These are phyloP conservation scores for Bombus pascuorum DNA, from an alignment of 1,140 invertebrate species.

Conservation along the genomic window DNA sequence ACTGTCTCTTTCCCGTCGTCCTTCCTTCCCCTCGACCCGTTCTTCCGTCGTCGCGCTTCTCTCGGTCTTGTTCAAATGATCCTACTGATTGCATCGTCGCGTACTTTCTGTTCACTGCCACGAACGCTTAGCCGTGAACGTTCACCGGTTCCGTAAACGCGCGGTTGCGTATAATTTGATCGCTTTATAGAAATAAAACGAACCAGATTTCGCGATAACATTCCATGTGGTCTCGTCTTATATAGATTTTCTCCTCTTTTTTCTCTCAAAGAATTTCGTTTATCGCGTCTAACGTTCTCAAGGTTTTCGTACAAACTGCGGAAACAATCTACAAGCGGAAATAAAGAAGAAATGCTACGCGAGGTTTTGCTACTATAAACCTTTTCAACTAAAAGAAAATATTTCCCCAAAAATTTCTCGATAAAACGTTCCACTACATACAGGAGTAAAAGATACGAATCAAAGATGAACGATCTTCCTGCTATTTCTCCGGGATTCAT, in stretches of 20 bases:
- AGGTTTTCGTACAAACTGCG: too few species aligned
- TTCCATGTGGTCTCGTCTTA: neutral
- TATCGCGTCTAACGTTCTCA: too few species aligned
- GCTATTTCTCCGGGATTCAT: neutral
- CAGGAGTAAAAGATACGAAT: neutral
- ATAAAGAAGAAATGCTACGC: too few species aligned
- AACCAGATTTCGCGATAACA: neutral
- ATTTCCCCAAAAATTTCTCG: neutral
- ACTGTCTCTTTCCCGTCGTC: conserved; percentile 22
- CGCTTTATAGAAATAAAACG: neutral
- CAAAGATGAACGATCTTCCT: neutral
- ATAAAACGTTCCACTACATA: neutral
- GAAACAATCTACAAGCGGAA: too few species aligned
- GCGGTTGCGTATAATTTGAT: neutral
- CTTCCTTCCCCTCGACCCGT: neutral
- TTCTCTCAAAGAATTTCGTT: too few species aligned
- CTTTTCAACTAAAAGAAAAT: too few species aligned
- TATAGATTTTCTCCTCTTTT: neutral
- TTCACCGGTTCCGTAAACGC: neutral
- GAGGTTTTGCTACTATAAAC: too few species aligned
- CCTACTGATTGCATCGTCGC: neutral
- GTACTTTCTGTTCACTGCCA: neutral
- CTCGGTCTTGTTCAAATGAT: conserved; percentile 3
- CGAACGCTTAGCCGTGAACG: neutral
- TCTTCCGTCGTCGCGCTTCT: conserved; percentile 1